These are phyloP conservation scores for Stramonita haemastoma DNA, from an alignment of 2,888 invertebrate species.

Conservation along the genomic window DNA sequence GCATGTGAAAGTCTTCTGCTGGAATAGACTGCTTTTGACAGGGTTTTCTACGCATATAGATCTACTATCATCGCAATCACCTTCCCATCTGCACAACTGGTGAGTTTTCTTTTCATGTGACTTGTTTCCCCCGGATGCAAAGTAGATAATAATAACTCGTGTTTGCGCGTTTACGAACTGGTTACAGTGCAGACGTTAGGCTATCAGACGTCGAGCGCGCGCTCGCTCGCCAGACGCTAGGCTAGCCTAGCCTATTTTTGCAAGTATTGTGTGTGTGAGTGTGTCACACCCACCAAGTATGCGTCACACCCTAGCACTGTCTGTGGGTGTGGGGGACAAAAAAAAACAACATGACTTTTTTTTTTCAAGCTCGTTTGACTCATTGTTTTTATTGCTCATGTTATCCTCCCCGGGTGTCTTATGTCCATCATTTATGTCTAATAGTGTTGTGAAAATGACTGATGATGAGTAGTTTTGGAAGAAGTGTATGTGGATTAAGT, in stretches of 20 bases:
- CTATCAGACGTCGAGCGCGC: background rate
- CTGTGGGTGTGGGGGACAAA: background rate
- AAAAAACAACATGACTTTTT: too few relatives aligned
- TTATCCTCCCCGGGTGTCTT: too few relatives aligned
- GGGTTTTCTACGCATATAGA: background rate
- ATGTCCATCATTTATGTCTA: too few relatives aligned
- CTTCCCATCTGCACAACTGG: background rate
- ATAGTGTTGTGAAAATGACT: too few relatives aligned
- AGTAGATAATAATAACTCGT: too few relatives aligned
- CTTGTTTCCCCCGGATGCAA: background rate
- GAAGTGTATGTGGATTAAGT: too few relatives aligned
- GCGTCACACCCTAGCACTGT: conserved; percentile 4
- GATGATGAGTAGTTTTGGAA: too few relatives aligned
- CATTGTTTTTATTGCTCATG: too few relatives aligned
- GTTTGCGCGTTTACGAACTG: too few relatives aligned
- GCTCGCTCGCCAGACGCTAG: background rate
- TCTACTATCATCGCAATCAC: background rate
- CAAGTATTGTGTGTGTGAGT: background rate
- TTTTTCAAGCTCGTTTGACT: too few relatives aligned
- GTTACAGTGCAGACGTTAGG: background rate
- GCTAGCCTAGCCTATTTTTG: background rate
- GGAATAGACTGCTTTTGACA: background rate
- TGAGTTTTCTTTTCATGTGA: background rate
- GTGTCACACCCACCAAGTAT: background rate
- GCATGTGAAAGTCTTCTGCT: background rate